Percentiles rank a stretch among this genome's conserved stretches.
Conservation (phyloP, 1,140 invertebrate genomes). For the Charaxes varanes region DNA sequence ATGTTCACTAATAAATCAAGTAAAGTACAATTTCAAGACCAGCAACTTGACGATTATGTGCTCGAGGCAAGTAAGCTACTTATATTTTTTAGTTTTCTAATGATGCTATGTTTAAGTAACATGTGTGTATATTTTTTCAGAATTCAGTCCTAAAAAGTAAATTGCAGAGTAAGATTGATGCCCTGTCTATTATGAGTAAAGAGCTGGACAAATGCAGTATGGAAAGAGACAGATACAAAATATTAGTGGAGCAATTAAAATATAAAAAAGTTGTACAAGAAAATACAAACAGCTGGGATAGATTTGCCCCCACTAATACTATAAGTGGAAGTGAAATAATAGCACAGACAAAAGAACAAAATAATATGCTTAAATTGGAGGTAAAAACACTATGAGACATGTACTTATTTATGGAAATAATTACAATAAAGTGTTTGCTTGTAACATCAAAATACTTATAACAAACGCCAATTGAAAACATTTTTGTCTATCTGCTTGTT, state of each 20-base stretch:
- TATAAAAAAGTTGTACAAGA: constrained; percentile 72
- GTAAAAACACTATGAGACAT: constrained; percentile 37
- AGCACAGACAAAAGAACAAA: constrained; percentile 65
- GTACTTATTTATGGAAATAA: no score
- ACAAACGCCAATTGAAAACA: no score
- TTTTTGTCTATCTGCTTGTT: no score
- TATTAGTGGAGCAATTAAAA: constrained; percentile 87
- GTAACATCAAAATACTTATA: no score
- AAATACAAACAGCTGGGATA: constrained; percentile 32
- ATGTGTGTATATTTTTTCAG: constrained; percentile 42
- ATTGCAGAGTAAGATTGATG: constrained; percentile 87
- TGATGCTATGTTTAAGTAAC: no score
- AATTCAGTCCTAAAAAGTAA: constrained; percentile 79
- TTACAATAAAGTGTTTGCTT: no score
- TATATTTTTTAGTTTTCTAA: no score
- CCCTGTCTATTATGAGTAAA: constrained; percentile 82
- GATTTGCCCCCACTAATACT: constrained; percentile 51
- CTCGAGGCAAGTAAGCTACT: constrained; percentile 57
- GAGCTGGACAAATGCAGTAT: constrained; percentile 86
- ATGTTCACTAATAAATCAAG: constrained; percentile 48
- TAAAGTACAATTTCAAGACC: constrained; percentile 63
- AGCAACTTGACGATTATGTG: constrained; percentile 60
- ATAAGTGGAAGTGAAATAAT: constrained; percentile 65
- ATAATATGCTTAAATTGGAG: constrained; percentile 65
- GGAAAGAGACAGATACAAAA: constrained; percentile 87